Evolutionary conservation across 2,797 vertebrate genomes (phyloP).

Genomic region (Gymnocypris eckloni): DNA sequence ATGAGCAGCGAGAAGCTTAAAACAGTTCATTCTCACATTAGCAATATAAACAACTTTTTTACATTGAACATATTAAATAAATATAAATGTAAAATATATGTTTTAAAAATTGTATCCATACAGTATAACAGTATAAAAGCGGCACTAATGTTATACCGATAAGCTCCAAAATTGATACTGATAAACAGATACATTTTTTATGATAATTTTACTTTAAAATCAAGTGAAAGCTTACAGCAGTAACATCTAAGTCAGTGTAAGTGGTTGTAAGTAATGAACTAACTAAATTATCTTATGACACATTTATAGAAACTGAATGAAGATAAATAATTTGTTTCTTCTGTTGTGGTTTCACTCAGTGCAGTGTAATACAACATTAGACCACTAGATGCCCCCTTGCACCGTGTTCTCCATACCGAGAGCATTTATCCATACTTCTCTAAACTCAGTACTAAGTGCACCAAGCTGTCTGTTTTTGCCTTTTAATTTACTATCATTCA

Average conservation of each 20-base stretch:
- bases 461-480: not conserved
- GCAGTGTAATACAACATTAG: not conserved
- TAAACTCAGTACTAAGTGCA: not conserved
- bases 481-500: not conserved
- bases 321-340: not conserved
- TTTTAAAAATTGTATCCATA: not conserved
- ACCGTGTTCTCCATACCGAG: not conserved
- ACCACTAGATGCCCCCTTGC: slow-evolving; percentile 35
- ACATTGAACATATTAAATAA: not conserved
- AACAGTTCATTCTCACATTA: not conserved
- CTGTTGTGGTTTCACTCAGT: not conserved
- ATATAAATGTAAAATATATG: not conserved
- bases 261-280: not conserved
- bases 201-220: not conserved
- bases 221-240: not conserved
- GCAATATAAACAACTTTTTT: not conserved
- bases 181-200: not conserved
- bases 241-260: not conserved
- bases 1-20: not conserved
- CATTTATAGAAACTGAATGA: not conserved
- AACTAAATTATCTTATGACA: not conserved
- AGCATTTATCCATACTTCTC: not conserved
- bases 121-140: not conserved
- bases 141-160: not conserved
- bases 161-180: not conserved